Conservation (phyloP, 2,888 invertebrate species). For the Diarsia rubi region DNA sequence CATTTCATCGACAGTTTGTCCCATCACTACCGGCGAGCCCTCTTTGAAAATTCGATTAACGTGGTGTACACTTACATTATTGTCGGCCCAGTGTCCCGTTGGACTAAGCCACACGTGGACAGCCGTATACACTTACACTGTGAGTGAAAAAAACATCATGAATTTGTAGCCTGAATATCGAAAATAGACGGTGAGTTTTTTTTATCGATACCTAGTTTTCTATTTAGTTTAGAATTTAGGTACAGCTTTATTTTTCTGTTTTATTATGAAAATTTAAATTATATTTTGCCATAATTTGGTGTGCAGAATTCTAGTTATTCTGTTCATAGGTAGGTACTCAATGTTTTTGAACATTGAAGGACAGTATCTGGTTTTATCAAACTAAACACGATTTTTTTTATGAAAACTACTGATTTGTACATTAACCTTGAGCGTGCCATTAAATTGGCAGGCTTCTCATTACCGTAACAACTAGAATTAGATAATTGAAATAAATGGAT, state of each 20-base stretch:
- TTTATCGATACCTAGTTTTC: slow-evolving; percentile 35
- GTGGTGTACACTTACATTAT: slow-evolving; percentile 84
- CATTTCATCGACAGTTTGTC: slow-evolving; percentile 53
- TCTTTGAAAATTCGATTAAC: slow-evolving; percentile 89
- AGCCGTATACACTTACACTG: slow-evolving; percentile 41
- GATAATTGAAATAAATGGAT: slow-evolving; percentile 23
- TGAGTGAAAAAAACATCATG: slow-evolving; percentile 60
- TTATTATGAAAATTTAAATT: neutral
- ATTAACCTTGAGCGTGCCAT: slow-evolving; percentile 10
- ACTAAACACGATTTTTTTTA: neutral
- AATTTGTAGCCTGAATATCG: slow-evolving; percentile 38
- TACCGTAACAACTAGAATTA: slow-evolving; percentile 3
- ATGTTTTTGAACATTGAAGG: neutral
- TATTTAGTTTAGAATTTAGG: neutral
- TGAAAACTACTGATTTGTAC: neutral
- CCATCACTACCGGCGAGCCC: slow-evolving; percentile 76
- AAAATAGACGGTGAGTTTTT: slow-evolving; percentile 61
- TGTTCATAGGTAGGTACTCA: neutral
- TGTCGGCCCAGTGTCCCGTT: slow-evolving; percentile 82
- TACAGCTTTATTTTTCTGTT: neutral
- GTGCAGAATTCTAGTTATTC: neutral
- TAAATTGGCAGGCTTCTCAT: slow-evolving; percentile 21
- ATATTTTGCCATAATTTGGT: neutral
- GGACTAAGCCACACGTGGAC: slow-evolving; percentile 73
- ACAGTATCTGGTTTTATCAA: neutral